phyloP scores from a whole-genome alignment of 2,888 invertebrate species.

The Tipula lateralis region DNA sequence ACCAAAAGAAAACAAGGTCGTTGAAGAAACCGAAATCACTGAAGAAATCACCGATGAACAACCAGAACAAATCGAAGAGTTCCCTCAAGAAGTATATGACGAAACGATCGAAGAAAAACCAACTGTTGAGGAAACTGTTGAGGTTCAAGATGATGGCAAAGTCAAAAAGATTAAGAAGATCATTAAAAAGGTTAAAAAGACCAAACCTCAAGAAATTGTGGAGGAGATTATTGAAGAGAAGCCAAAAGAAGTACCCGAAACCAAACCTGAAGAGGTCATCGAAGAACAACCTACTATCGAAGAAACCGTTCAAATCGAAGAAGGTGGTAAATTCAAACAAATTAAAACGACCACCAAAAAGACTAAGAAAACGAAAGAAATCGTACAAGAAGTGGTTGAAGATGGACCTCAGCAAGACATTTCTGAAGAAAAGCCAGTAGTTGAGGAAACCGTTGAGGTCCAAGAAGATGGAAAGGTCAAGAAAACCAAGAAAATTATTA shows the following conservation, averaged over 20 bases:
- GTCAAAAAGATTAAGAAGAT: conserved; percentile 33
- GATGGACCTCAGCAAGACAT: conserved; percentile 32
- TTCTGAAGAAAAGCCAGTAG: conserved; percentile 26
- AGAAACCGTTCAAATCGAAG: conserved; percentile 35
- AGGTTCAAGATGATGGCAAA: conserved; percentile 34
- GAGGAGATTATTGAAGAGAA: conserved; percentile 31
- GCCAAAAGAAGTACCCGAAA: conserved; percentile 38
- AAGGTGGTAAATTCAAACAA: conserved; percentile 40
- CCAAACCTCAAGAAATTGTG: conserved; percentile 37
- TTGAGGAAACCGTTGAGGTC: conserved; percentile 32
- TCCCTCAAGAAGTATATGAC: neutral
- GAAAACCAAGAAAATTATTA: neutral
- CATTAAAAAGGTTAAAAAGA: conserved; percentile 35
- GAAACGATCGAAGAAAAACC: conserved; percentile 35
- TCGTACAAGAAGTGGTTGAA: conserved; percentile 34
- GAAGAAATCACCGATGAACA: neutral
- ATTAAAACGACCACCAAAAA: conserved; percentile 40
- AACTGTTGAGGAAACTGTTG: conserved; percentile 32
- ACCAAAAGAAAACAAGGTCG: neutral
- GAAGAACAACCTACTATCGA: conserved; percentile 37
- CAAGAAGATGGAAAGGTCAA: conserved; percentile 34
- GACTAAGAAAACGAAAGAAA: conserved; percentile 34
- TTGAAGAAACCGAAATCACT: neutral
- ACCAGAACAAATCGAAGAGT: neutral
- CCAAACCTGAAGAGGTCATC: conserved; percentile 40